A percentile compares a stretch with the other conserved stretches of the same genome.
phyloP scores from a whole-genome alignment of 2,113 vertebrate species.

The Nycticorax nycticorax region DNA sequence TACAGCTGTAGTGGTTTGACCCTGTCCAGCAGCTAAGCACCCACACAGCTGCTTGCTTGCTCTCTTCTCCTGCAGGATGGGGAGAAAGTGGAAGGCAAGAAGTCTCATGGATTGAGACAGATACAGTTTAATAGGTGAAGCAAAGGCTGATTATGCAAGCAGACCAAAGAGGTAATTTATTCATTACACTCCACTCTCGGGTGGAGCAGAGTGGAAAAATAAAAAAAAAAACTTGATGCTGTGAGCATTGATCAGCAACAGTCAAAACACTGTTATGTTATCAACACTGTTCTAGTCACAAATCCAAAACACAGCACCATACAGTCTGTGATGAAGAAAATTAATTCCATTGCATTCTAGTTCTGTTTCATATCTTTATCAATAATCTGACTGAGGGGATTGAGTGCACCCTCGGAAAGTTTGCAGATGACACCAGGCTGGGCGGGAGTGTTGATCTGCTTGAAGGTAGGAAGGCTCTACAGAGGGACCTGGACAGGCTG shows the following conservation, averaged over 20 bases:
- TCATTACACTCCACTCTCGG: rapidly evolving
- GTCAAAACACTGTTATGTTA: not conserved
- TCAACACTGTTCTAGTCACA: not conserved
- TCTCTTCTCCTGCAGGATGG: not conserved
- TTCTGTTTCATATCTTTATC: not conserved
- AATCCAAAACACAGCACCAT: not conserved
- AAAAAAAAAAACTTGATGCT: not conserved
- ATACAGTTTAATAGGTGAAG: not conserved
- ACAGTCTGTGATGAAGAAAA: not conserved
- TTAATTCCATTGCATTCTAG: not conserved
- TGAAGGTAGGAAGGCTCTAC: too few relatives aligned
- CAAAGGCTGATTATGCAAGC: not conserved
- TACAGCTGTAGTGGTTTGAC: not conserved
- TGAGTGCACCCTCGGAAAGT: not conserved
- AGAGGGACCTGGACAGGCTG: too few relatives aligned
- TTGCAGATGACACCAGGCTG: not conserved
- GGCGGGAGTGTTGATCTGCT: too few relatives aligned
- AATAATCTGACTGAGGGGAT: not conserved
- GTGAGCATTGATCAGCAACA: not conserved
- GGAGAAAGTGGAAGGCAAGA: not conserved
- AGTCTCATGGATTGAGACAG: not conserved
- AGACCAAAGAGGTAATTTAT: not conserved
- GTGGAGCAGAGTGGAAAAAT: not conserved
- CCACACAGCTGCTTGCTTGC: not conserved
- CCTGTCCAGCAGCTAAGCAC: not conserved